Base-by-base conservation (phyloP, 2,888 invertebrate genomes). In the Euproctis similis region DNA sequence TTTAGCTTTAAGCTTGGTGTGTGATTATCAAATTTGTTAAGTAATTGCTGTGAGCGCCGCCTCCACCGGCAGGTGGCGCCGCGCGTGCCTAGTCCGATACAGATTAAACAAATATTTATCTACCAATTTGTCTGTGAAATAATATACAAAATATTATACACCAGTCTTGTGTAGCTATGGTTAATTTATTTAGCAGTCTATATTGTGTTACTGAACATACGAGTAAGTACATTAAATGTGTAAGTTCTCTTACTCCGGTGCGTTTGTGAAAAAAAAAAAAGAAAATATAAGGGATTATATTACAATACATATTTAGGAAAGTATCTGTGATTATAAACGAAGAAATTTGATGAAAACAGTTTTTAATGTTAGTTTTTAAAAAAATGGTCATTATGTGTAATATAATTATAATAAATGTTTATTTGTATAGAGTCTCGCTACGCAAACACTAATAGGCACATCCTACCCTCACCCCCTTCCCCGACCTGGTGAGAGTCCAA, bases 251-350 rank as follows among this genome's bases (percentile, higher is more conserved):
- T 64, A 61, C 56, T 68, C 68, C 72, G 76, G 73, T 76, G 72
- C 71, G 68, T 65, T 58, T 58, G 67, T 60, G 64, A 64, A 59
- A 64, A 51, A 69, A 69, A 50, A 46, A n/a, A n/a, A n/a, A n/a
- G n/a, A n/a, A n/a, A n/a, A n/a, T n/a, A n/a, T n/a, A n/a, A n/a
- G n/a, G n/a, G n/a, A n/a, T n/a, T n/a, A n/a, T 46, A 67, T 68
- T 60, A 70, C 61, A 63, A 60, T 73, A 33, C 29, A 28, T 33
- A 76, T 77, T 76, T 81, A 81, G 78, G 76, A 82, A 84, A 84
- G 78, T 80, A 82, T 82, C 82, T 84, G 82, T 82, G 82, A 84
- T 84, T 80, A 77, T 80, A 73, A 81, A 76, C 69, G 78, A 80
- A 70, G 74, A 78, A 81, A 80, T 68, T 77, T 75, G 74, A 72